Conservation (phyloP, 2,888 invertebrate species). For the Heterodera filipjevi region DNA sequence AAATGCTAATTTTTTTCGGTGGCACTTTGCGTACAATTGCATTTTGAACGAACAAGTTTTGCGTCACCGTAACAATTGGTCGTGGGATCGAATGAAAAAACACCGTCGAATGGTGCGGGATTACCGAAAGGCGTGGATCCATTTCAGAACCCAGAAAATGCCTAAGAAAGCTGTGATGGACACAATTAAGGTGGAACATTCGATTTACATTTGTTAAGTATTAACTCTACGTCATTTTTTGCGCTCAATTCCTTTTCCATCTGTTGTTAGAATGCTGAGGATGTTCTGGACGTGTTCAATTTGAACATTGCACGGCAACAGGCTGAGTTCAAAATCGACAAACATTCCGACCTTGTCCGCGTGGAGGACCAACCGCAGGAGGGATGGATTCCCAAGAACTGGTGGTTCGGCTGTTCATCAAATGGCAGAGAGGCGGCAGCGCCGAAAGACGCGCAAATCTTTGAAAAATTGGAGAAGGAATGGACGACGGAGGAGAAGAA, state of each 20-base stretch:
- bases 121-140: constrained; percentile 69
- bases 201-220: not conserved
- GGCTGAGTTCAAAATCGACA: constrained; percentile 81
- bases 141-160: constrained; percentile 67
- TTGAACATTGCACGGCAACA: constrained; percentile 85
- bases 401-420: constrained; percentile 61
- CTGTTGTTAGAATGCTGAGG: constrained; percentile 74
- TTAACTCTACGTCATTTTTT: not conserved
- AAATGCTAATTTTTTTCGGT: constrained; percentile 71
- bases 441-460: constrained; percentile 47
- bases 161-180: constrained; percentile 56
- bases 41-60: constrained; percentile 74
- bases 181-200: constrained; percentile 61
- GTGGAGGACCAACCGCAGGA: constrained; percentile 61
- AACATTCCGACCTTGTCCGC: constrained; percentile 56
- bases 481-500: constrained; percentile 84
- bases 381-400: constrained; percentile 61
- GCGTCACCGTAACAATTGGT: constrained; percentile 80
- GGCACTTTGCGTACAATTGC: constrained; percentile 86
- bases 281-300: constrained; percentile 83
- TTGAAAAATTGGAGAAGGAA: constrained; percentile 77
- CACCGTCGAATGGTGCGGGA: constrained; percentile 75
- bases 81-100: constrained; percentile 82
- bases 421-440: constrained; percentile 17
- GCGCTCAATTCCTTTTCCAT: too few species aligned